Percentiles rank a stretch among this genome's conserved stretches.
phyloP scores from a whole-genome alignment of 2,113 vertebrate species.

The Engraulis encrasicolus region DNA sequence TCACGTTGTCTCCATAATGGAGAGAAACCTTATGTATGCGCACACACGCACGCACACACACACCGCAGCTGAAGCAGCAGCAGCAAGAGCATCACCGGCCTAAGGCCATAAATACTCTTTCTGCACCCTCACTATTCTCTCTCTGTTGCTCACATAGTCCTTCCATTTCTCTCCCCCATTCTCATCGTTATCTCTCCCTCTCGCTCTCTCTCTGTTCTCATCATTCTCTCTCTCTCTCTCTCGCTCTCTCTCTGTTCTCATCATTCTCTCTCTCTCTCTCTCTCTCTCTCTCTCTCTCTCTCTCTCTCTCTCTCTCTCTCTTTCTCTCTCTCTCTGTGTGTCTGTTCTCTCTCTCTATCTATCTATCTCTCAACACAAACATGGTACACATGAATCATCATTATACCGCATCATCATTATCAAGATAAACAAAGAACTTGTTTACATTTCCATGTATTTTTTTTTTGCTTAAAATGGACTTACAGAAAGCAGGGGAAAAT shows the following conservation, averaged over 20 bases:
- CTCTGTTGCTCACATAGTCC: neutral
- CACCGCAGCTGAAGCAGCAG: slow-evolving; percentile 25
- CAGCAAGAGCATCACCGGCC: neutral
- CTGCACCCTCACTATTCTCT: neutral
- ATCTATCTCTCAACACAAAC: neutral
- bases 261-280: too few species aligned
- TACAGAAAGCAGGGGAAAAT: neutral
- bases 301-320: neutral
- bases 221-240: too few species aligned
- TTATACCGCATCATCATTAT: neutral
- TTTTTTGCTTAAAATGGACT: neutral
- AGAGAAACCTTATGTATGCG: neutral
- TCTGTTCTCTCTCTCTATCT: neutral
- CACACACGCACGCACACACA: slow-evolving; percentile 20
- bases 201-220: neutral
- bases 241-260: too few species aligned
- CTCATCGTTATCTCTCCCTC: neutral
- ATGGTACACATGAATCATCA: neutral
- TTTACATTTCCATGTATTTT: too few species aligned
- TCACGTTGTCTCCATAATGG: neutral
- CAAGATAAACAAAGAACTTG: neutral
- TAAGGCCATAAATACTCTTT: neutral
- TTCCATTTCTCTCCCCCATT: neutral
- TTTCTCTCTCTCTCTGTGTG: neutral
- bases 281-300: neutral